phyloP scores from a whole-genome alignment of 2,888 invertebrate genomes.

The Polyommatus iphigenia region DNA sequence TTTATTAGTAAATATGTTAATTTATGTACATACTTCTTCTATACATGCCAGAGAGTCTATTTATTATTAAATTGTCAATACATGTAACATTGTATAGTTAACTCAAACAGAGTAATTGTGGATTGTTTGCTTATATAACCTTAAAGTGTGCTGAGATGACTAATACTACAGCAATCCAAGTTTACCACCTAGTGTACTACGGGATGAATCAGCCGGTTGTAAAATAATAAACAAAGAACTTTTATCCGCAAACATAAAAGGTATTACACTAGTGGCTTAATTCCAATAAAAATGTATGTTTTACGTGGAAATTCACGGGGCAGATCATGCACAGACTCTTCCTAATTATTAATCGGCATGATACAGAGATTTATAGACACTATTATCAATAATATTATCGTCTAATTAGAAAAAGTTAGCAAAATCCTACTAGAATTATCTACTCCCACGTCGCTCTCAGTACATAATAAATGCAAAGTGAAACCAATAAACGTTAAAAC shows the following conservation, averaged over 20 bases:
- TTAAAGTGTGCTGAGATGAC: conserved; percentile 40
- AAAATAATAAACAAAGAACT: conserved; percentile 45
- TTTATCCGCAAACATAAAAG: conserved; percentile 28
- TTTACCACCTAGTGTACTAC: conserved; percentile 37
- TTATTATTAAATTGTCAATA: neutral
- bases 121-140: conserved; percentile 43
- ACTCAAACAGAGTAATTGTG: neutral
- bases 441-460: neutral
- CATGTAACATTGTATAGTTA: neutral
- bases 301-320: conserved; percentile 42
- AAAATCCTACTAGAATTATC: neutral
- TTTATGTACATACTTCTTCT: neutral
- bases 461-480: neutral
- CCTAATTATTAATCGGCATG: neutral
- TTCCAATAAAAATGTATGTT: conserved; percentile 40
- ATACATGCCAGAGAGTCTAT: neutral
- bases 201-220: conserved; percentile 44
- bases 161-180: conserved; percentile 39
- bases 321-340: neutral
- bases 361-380: neutral
- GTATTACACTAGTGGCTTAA: conserved; percentile 38
- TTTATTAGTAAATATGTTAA: neutral
- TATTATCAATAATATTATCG: conserved; percentile 15
- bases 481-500: conserved; percentile 22
- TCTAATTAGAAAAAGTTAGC: neutral